These are phyloP conservation scores for Scolopax rusticola DNA, from an alignment of 2,797 vertebrate genomes.

Conservation along the genomic window DNA sequence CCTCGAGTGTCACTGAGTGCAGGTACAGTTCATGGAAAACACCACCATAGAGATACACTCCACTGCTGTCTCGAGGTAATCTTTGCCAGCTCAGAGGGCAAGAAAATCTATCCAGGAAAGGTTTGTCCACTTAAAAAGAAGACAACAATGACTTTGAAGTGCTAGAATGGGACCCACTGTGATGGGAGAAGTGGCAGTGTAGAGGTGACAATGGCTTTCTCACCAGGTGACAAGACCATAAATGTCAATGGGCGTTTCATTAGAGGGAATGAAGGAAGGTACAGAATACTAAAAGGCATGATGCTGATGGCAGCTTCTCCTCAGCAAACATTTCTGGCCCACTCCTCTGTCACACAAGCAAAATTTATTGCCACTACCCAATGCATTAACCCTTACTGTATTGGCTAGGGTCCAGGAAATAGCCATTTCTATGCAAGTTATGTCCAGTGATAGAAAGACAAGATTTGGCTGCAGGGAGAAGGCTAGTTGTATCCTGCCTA, in stretches of 20 bases:
- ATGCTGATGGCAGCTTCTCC: conserved; percentile 49
- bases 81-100: neutral
- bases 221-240: conserved; percentile 10
- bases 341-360: neutral
- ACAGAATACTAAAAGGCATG: conserved; percentile 1
- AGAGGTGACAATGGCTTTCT: conserved; percentile 13
- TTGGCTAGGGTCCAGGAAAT: neutral
- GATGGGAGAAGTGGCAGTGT: neutral
- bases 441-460: neutral
- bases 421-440: neutral
- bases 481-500: neutral
- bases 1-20: neutral
- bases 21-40: neutral
- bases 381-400: conserved; percentile 29
- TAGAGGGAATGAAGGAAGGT: neutral
- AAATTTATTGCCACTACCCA: conserved; percentile 12
- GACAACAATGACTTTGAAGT: neutral
- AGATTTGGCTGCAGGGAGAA: neutral
- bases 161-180: neutral
- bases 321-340: neutral
- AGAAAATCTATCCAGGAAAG: neutral
- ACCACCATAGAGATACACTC: accelerated
- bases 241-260: conserved; percentile 59
- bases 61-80: neutral
- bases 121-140: neutral